Conservation (phyloP, 2,888 invertebrate species). For the Pardosa pseudoannulata region DNA sequence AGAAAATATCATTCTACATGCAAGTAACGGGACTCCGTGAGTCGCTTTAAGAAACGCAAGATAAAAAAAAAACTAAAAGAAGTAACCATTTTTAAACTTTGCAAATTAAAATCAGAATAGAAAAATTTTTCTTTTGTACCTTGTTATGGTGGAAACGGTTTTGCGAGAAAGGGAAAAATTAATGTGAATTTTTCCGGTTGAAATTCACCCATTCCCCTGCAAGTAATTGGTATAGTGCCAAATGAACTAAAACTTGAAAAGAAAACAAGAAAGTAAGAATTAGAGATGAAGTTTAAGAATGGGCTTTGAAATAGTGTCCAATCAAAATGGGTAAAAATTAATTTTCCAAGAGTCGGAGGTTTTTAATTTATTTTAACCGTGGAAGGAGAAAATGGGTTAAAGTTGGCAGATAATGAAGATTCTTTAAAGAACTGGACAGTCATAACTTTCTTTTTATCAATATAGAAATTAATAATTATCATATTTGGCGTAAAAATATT, state of each 20-base stretch:
- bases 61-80: slow-evolving; percentile 5
- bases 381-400: background rate
- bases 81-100: slow-evolving; percentile 38
- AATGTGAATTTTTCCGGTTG: slow-evolving; percentile 35
- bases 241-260: background rate
- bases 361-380: background rate
- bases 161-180: slow-evolving; percentile 30
- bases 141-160: slow-evolving; percentile 13
- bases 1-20: slow-evolving; percentile 10
- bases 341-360: background rate
- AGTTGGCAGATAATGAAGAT: background rate
- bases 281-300: background rate
- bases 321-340: background rate
- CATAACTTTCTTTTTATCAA: background rate
- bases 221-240: slow-evolving; percentile 52
- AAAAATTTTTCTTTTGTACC: slow-evolving; percentile 1
- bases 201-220: slow-evolving; percentile 17
- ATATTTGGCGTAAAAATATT: background rate
- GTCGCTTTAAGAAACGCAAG: slow-evolving; percentile 24
- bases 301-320: slow-evolving; percentile 4
- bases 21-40: background rate
- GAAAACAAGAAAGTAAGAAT: background rate
- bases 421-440: background rate
- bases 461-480: background rate
- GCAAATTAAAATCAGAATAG: slow-evolving; percentile 41